Evolutionary conservation across 2,113 vertebrate genomes (phyloP).

Genomic region (Leuciscus idus): DNA sequence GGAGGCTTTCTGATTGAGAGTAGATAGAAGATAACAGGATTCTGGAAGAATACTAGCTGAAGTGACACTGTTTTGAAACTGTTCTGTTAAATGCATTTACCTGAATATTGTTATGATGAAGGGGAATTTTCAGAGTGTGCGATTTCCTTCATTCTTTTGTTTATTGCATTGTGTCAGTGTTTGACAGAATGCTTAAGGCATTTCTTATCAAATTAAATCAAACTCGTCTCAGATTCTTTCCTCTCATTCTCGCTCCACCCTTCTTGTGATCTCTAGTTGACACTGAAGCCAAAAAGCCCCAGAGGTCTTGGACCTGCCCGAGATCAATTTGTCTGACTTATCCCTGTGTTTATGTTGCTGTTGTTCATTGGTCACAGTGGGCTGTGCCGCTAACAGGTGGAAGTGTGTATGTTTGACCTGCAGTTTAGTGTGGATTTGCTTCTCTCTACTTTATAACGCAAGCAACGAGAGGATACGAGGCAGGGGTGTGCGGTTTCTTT

Average conservation of each 20-base stretch:
- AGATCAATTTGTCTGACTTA: constrained; percentile 56
- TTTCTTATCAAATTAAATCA: not conserved
- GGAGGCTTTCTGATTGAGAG: not conserved
- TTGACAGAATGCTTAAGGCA: not conserved
- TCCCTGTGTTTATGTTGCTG: constrained; percentile 50
- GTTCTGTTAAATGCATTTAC: not conserved
- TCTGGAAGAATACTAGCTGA: not conserved
- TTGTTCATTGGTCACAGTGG: constrained; percentile 39
- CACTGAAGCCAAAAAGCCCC: constrained; percentile 23
- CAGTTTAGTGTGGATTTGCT: not conserved
- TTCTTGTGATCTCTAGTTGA: constrained; percentile 35
- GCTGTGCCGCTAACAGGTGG: constrained; percentile 52
- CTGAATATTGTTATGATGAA: not conserved
- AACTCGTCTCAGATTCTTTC: not conserved
- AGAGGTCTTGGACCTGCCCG: constrained; percentile 6
- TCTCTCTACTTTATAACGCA: not conserved
- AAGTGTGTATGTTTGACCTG: constrained; percentile 39
- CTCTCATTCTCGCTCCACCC: constrained; percentile 23
- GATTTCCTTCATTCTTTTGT: not conserved
- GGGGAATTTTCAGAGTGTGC: not conserved
- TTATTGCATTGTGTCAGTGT: not conserved
- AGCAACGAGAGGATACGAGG: not conserved
- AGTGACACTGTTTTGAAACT: not conserved
- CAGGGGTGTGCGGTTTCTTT: not conserved
- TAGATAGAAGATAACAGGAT: not conserved